Base-by-base conservation (phyloP, 2,888 invertebrate genomes). In the Ditula angustiorana region DNA sequence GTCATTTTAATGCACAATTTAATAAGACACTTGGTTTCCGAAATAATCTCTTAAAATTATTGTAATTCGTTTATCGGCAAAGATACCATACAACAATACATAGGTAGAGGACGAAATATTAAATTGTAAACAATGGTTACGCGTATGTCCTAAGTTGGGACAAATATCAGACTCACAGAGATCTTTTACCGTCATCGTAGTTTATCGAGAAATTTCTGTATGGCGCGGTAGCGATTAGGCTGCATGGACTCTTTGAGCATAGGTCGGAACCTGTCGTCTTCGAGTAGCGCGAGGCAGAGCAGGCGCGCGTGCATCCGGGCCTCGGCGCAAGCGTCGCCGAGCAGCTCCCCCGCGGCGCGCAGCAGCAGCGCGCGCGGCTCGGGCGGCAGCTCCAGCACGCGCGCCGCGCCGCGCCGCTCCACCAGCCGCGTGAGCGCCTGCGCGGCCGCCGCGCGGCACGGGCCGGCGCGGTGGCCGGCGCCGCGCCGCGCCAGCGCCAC, bases 241-340 rank as follows among this genome's bases (percentile, higher is more conserved):
- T 97, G 95, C 78, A 98, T 96, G 7, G 97, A 95, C 71, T 98
- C 98, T 69, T 95, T 93, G 47, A 99, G 87, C 75, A 96, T 93
- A 70, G 95, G 95, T 58, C 95, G 95, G 84, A 98, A 98, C 59
- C 95, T 95, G 5, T 94, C 93, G 85, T 98, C 96, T 21, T 94
- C 93, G 58, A 96, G 94, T 47, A 98, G 89, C 57, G 94, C 90
- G 19, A 95, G 94, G 76, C 98, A 96, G 71, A 98, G 94, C 60
- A 95, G 94, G 77, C 97, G 96, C 1, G 97, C 97, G 81, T 96
- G 95, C 76, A 94, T 94, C 68, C 98, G 95, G 0, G 98, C 96
- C 71, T 98, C 98, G 24, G 97, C 94, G 81, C 96, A 96, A 19
- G 97, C 97, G 83, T 99, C 99, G 24, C 95, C 95, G 5, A 98